Conservation (phyloP, 2,113 vertebrate species). For the Tonatia bakeri region DNA sequence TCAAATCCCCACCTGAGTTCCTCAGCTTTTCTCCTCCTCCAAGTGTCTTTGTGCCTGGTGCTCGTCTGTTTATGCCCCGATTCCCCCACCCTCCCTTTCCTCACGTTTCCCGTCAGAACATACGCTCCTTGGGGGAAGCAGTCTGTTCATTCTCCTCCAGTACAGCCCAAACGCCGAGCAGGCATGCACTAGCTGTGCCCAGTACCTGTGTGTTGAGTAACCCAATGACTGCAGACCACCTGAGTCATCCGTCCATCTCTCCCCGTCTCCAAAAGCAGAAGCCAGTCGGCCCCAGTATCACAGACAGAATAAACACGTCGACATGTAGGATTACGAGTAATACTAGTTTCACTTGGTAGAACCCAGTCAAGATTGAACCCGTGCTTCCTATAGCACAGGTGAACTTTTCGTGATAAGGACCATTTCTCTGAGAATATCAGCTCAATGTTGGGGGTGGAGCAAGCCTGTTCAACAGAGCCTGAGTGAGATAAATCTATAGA, state of each 20-base stretch:
- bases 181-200: neutral
- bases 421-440: neutral
- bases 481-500: conserved; percentile 20
- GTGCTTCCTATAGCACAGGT: neutral
- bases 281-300: neutral
- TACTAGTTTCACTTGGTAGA: neutral
- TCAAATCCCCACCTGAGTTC: neutral
- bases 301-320: neutral
- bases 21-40: neutral
- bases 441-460: neutral
- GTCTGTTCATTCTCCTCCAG: neutral
- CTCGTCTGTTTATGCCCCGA: no score
- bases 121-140: neutral
- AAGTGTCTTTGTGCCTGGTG: no score
- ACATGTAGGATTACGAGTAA: neutral
- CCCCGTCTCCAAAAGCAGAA: neutral
- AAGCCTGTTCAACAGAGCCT: neutral
- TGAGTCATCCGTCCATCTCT: neutral
- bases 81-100: fast-evolving
- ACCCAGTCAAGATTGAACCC: neutral
- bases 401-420: neutral
- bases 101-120: neutral
- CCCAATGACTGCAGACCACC: neutral
- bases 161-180: neutral
- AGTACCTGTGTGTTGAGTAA: fast-evolving